These are phyloP conservation scores for Mongoloraphidia duomilia DNA, from an alignment of 2,888 invertebrate species.

Conservation along the genomic window DNA sequence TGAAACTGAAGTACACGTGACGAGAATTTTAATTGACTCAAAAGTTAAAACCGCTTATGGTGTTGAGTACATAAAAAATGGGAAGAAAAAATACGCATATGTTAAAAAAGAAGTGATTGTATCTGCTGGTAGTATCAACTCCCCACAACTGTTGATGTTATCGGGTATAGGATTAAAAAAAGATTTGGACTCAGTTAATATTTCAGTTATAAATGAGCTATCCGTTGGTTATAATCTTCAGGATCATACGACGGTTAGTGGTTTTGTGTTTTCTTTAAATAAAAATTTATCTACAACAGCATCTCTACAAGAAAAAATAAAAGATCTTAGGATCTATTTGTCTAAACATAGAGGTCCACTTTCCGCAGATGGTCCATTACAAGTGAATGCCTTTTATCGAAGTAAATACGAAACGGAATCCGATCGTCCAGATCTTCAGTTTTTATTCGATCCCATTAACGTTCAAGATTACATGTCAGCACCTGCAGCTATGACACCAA, in stretches of 20 bases:
- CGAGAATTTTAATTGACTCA: not conserved
- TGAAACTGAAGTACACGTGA: not conserved
- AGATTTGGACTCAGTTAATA: not conserved
- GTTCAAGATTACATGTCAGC: not conserved
- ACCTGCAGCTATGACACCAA: not conserved
- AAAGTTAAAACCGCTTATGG: not conserved
- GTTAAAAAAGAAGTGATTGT: constrained; percentile 36
- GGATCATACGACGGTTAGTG: not conserved
- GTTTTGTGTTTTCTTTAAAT: constrained; percentile 37
- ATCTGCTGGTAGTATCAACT: constrained; percentile 39
- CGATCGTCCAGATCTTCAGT: not conserved
- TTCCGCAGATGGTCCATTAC: constrained; percentile 21
- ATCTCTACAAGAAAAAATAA: not conserved
- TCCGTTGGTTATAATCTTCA: not conserved
- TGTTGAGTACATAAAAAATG: not conserved
- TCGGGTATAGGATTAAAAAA: constrained; percentile 10
- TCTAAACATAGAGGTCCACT: constrained; percentile 18
- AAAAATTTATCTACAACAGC: not conserved
- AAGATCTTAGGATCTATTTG: not conserved
- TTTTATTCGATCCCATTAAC: not conserved
- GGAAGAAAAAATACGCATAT: constrained; percentile 7
- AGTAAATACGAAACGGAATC: constrained; percentile 9
- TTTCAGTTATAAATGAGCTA: not conserved
- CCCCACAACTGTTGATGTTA: constrained; percentile 41
- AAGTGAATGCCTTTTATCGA: constrained; percentile 10